These are phyloP conservation scores for Hippopotamyrus pictus DNA, from an alignment of 2,797 vertebrate genomes.

Conservation along the genomic window DNA sequence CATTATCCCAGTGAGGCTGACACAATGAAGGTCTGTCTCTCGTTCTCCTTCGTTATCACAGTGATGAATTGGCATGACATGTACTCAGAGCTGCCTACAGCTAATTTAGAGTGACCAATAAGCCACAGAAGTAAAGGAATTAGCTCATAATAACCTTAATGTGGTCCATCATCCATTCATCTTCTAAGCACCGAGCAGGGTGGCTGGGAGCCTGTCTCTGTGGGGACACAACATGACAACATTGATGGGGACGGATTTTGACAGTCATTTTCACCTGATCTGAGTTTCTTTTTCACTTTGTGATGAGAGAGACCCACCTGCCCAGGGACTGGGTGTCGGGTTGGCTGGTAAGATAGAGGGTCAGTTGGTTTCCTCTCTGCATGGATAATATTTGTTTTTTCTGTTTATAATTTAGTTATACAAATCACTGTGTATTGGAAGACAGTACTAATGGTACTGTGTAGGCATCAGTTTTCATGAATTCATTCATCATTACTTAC, in stretches of 20 bases:
- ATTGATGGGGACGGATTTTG: not conserved
- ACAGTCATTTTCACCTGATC: not conserved
- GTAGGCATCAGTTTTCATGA: not conserved
- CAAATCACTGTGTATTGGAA: not conserved
- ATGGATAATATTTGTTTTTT: not conserved
- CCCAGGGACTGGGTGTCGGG: not conserved
- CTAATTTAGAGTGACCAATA: not conserved
- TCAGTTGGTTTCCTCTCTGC: not conserved
- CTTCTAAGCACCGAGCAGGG: not conserved
- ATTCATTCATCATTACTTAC: not conserved
- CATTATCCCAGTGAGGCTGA: conserved; percentile 1
- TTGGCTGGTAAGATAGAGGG: not conserved
- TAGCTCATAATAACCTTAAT: not conserved
- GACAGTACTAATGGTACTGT: not conserved
- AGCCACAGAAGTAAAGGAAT: not conserved
- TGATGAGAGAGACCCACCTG: not conserved
- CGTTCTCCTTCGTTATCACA: not conserved
- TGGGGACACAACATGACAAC: not conserved
- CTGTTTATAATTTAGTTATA: not conserved
- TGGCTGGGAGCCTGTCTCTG: not conserved
- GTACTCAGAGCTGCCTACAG: not conserved
- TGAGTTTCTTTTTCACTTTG: not conserved
- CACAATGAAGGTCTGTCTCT: not conserved
- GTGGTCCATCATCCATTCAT: not conserved
- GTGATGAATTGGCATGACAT: not conserved